These are phyloP conservation scores for Malurus leucopterus DNA, from an alignment of 2,797 vertebrate genomes.

Conservation along the genomic window DNA sequence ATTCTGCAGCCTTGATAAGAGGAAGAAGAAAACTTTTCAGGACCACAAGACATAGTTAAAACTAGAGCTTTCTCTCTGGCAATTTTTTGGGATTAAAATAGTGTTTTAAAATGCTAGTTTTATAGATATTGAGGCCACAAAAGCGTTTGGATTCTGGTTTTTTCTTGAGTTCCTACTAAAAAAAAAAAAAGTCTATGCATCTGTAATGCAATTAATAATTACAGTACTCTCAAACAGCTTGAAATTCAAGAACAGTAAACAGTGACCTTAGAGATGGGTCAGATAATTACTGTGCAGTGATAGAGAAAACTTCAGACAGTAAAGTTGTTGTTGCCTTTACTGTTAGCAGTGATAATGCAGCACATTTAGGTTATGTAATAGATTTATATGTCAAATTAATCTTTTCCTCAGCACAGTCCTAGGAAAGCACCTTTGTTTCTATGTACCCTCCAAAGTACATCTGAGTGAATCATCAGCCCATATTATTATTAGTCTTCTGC, in stretches of 20 bases:
- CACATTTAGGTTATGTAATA: neutral
- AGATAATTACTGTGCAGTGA: slow-evolving; percentile 7
- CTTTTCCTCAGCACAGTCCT: neutral
- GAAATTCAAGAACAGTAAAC: neutral
- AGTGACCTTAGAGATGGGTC: neutral
- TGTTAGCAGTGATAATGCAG: neutral
- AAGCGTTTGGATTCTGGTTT: neutral
- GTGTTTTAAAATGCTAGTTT: neutral
- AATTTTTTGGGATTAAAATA: slow-evolving; percentile 13
- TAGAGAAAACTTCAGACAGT: neutral
- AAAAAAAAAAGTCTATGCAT: neutral
- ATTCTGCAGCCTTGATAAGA: slow-evolving; percentile 43
- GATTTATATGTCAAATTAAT: slow-evolving; percentile 16
- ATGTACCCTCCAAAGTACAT: neutral
- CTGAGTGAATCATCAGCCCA: neutral
- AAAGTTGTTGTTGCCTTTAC: neutral
- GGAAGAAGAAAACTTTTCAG: slow-evolving; percentile 44
- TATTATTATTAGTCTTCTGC: neutral
- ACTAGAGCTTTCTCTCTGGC: slow-evolving; percentile 21
- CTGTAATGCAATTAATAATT: neutral
- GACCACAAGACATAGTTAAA: slow-evolving; percentile 27
- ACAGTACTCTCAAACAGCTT: neutral
- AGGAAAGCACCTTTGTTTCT: neutral
- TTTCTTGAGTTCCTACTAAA: neutral
- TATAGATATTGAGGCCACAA: neutral